Base-by-base conservation (phyloP, 2,888 invertebrate genomes). In the Sceliomorpha sp. region DNA sequence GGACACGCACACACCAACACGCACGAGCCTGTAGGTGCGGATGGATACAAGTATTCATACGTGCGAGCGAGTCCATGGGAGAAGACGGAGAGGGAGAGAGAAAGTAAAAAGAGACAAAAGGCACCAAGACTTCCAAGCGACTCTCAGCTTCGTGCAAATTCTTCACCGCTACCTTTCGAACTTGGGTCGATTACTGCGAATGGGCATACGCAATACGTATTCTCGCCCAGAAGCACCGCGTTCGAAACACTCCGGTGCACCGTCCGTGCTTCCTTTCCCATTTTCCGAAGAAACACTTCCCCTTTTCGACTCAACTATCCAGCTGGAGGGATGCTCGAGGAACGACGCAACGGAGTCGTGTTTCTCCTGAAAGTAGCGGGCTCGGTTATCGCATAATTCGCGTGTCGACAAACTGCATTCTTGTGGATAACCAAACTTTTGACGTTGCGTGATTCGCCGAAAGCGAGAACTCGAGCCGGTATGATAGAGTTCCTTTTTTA, bases 341-440 rank as follows among this genome's bases (percentile, higher is more conserved):
- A n/a, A n/a, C n/a, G n/a, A n/a, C n/a, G n/a, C n/a, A n/a, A n/a
- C n/a, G n/a, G n/a, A n/a, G n/a, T n/a, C n/a, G n/a, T n/a, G n/a
- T n/a, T n/a, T n/a, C n/a, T n/a, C n/a, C n/a, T 42, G 29, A 26
- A 12, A 48, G 63, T 40, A 31, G 48, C 10, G 27, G 42, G 47
- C 20, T 26, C 29, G 45, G 45, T 17, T 26, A 32, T 31, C 51
- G 51, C 37, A 45, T 62, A 51, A 51, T 51, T 62, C 29, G 48
- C 53, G 66, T 59, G 58, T 68, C 48, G 44, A 55, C 60, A 60
- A 45, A 56, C 60, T 60, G 50, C 50, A 68, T 50, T 51, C 66
- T 66, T 58, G 47, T 36, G 53, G 48, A 59, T 58, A 58, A 45
- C 39, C 27, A 42, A 39, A 69, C 69, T 63, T 69, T 62, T 51